Percentiles rank a stretch among this genome's conserved stretches.
These are phyloP conservation scores for Caenorhabditis macrosperma DNA, from an alignment of 2,888 invertebrate species.

Conservation along the genomic window DNA sequence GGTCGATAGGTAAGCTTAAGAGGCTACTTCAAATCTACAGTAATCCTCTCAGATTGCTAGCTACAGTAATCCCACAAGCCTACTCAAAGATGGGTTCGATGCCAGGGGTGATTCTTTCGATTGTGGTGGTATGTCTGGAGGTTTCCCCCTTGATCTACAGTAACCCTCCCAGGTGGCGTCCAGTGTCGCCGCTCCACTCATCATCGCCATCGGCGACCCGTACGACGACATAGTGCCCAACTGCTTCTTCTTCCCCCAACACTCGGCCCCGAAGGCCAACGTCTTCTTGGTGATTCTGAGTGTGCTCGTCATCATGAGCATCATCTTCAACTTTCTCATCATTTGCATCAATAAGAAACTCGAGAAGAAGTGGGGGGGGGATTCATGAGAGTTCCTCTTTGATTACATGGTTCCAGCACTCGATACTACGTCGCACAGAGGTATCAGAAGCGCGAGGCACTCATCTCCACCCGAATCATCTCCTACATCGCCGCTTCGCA, in stretches of 20 bases:
- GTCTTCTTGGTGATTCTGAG: constrained; percentile 35
- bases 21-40: neutral
- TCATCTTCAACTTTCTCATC: constrained; percentile 45
- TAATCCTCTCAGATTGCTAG: constrained; percentile 10
- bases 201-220: constrained; percentile 49
- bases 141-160: neutral
- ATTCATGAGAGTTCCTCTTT: too few species aligned
- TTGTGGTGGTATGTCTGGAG: constrained; percentile 30
- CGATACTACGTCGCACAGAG: constrained; percentile 43
- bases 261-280: constrained; percentile 46
- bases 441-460: constrained; percentile 53
- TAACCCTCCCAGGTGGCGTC: constrained; percentile 12
- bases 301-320: constrained; percentile 33
- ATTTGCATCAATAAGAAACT: constrained; percentile 49
- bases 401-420: constrained; percentile 3
- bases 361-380: constrained; percentile 43
- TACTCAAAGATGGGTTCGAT: constrained; percentile 28
- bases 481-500: constrained; percentile 50
- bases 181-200: constrained; percentile 39
- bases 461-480: constrained; percentile 49
- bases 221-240: constrained; percentile 53
- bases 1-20: constrained; percentile 34
- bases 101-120: constrained; percentile 35
- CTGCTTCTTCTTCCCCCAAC: constrained; percentile 52
- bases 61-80: constrained; percentile 35